A percentile compares a stretch with the other conserved stretches of the same genome.
Conservation (phyloP, 1,140 invertebrate species). For the Magallana ariakensis region DNA sequence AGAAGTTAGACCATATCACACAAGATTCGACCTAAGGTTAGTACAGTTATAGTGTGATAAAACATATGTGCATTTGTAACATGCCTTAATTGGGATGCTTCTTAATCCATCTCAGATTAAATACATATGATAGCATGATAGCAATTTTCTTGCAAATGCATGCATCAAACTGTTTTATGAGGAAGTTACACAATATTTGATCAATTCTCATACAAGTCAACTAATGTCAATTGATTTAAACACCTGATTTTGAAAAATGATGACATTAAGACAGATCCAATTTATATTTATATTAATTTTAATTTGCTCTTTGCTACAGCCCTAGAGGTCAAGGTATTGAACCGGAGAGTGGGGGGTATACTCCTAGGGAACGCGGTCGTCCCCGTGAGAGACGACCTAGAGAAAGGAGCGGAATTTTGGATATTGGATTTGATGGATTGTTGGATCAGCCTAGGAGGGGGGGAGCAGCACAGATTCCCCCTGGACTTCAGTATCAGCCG, state of each 20-base stretch:
- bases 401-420: constrained; percentile 55
- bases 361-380: constrained; percentile 47
- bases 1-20: constrained; percentile 56
- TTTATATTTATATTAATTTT: not conserved
- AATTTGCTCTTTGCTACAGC: constrained; percentile 1
- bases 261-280: too few relatives aligned
- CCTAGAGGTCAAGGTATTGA: constrained; percentile 36
- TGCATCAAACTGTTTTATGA: too few relatives aligned
- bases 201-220: too few relatives aligned
- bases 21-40: constrained; percentile 43
- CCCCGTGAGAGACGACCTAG: constrained; percentile 44
- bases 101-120: too few relatives aligned
- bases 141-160: too few relatives aligned
- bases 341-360: constrained; percentile 39
- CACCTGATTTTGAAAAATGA: too few relatives aligned
- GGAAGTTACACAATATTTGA: too few relatives aligned
- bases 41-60: not conserved
- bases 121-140: too few relatives aligned
- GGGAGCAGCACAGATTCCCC: constrained; percentile 50
- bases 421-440: constrained; percentile 61
- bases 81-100: too few relatives aligned
- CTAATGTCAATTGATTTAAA: too few relatives aligned
- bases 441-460: constrained; percentile 54
- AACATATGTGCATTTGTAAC: too few relatives aligned
- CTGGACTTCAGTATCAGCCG: constrained; percentile 67